These are phyloP conservation scores for Molorchus minor DNA, from an alignment of 2,888 invertebrate species.

Conservation along the genomic window DNA sequence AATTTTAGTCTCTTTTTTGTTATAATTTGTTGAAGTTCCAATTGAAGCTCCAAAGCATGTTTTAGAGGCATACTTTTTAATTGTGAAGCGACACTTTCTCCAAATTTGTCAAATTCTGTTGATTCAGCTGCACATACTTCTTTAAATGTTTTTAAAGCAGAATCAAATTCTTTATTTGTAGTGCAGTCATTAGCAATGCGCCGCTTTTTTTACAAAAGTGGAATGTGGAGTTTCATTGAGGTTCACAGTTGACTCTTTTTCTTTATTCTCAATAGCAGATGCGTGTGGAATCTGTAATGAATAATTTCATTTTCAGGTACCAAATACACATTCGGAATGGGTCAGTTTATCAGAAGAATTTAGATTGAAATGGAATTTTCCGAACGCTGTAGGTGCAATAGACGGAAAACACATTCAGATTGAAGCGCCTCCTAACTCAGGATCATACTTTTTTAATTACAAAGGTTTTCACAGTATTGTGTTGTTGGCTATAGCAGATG, in stretches of 20 bases:
- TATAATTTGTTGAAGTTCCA: no score
- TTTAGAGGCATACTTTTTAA: no score
- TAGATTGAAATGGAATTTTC: constrained; percentile 26
- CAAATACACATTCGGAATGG: constrained; percentile 18
- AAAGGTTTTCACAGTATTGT: constrained; percentile 17
- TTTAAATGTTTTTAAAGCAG: background rate
- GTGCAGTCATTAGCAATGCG: constrained; percentile 15
- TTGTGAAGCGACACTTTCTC: no score
- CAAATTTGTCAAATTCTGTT: no score
- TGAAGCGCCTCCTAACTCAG: constrained; percentile 1
- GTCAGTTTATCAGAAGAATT: constrained; percentile 11
- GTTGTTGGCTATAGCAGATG: constrained; percentile 22
- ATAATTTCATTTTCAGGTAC: constrained; percentile 16
- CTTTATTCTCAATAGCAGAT: background rate
- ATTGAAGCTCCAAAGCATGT: no score
- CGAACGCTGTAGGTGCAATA: no score
- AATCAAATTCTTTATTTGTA: background rate
- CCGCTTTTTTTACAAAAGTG: no score
- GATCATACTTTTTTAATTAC: constrained; percentile 18
- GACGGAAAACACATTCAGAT: constrained; percentile 17
- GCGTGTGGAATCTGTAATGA: background rate
- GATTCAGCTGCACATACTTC: no score
- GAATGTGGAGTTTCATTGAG: no score
- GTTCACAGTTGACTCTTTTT: background rate
- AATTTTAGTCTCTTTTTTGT: no score